A percentile compares a stretch with the other conserved stretches of the same genome.
These are phyloP conservation scores for Pegea sp. DNA, from an alignment of 23 tunicate genomes.

Conservation along the genomic window DNA sequence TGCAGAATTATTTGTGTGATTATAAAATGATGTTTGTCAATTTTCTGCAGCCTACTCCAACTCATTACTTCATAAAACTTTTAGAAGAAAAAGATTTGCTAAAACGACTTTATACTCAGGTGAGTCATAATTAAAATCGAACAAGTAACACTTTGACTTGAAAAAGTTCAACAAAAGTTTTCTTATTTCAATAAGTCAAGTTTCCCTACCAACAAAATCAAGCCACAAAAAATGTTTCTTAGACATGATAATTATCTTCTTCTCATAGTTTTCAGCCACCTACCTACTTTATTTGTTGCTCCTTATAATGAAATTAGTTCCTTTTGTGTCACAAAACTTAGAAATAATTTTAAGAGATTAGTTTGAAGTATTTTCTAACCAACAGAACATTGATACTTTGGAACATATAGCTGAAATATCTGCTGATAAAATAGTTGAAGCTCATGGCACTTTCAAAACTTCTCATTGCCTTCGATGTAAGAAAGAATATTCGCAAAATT, in stretches of 20 bases:
- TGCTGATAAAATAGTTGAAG: conserved; percentile 74
- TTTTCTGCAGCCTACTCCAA: conserved; percentile 46
- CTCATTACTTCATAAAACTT: conserved; percentile 58
- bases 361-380: too few species aligned
- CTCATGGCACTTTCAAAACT: conserved; percentile 73
- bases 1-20: too few species aligned
- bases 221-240: too few species aligned
- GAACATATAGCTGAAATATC: conserved; percentile 52
- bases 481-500: conserved; percentile 21
- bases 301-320: too few species aligned
- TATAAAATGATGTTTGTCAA: too few species aligned
- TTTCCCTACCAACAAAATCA: too few species aligned
- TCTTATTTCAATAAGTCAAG: not conserved
- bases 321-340: too few species aligned
- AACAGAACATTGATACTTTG: conserved; percentile 64
- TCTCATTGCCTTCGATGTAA: conserved; percentile 50
- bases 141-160: not conserved
- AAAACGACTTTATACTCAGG: conserved; percentile 54
- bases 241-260: too few species aligned
- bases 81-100: conserved; percentile 42
- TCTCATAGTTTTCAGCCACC: too few species aligned
- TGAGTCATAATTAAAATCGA: not conserved
- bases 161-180: not conserved
- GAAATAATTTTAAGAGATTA: too few species aligned
- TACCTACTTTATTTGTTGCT: too few species aligned